Evolutionary conservation across 2,113 vertebrate species (phyloP), one percentile per base, ranked within the genome.

Genomic region (Lophochroa leadbeateri): DNA sequence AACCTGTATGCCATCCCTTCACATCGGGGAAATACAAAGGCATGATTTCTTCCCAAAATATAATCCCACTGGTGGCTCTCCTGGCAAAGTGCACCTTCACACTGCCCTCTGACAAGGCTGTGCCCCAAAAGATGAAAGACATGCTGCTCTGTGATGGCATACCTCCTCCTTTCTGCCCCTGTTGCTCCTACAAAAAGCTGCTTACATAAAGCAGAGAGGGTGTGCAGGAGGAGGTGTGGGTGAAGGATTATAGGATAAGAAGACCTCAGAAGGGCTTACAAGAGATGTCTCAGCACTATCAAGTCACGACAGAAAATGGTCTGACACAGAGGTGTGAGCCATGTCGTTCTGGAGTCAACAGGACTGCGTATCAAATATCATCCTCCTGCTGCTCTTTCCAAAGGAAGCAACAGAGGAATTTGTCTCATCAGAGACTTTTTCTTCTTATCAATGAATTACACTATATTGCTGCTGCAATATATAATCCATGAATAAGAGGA

Each of bases 41-140:
- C 29, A 37, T 2, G 8, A 28, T 75, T 83, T 79, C 52, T 82
- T 17, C 52, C 35, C 5, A 7, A 53, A 77, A 75, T 4, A 2
- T 21, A 43, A 27, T 29, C 1, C 1, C 6, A n/a, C 6, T 0
- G 0, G 17, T 41, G 41, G 8, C 7, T 39, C 8, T 52, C 10
- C 25, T 60, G 63, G 41, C 9, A 27, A 21, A 20, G 14, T 0
- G 0, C 23, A 41, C 7, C 33, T 39, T 31, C 27, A 5, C 27
- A 13, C 16, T 52, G 43, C 63, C 46, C 19, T 28, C 46, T 49
- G 23, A 43, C 50, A 55, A 43, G 9, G 17, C 14, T 35, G 9
- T 47, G 23, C 16, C 76, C 71, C 50, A 5, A 47, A 78, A 41
- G 31, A 33, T 9, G 17, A 84, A 75, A 72, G 15, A 33, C 1